These are phyloP conservation scores for Drusus annulatus DNA, from an alignment of 1,140 invertebrate genomes.

Conservation along the genomic window DNA sequence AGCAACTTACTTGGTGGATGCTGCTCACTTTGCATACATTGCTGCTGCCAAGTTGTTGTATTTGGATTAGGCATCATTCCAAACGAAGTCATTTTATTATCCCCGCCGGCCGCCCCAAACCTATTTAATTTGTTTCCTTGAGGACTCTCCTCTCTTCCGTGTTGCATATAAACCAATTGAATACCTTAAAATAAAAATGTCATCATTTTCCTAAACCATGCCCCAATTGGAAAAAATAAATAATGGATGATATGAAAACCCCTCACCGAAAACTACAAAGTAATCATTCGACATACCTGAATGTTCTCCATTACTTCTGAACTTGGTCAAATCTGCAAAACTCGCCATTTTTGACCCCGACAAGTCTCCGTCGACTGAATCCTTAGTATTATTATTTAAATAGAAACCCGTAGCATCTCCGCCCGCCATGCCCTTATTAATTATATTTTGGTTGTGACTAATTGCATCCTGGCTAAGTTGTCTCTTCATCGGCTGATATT, in stretches of 20 bases:
- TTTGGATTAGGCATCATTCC: conserved; percentile 74
- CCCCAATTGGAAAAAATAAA: neutral
- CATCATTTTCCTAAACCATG: neutral
- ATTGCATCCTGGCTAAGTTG: conserved; percentile 73
- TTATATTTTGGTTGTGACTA: conserved; percentile 72
- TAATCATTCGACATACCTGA: conserved; percentile 60
- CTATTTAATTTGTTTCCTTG: conserved; percentile 54
- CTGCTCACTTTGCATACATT: conserved; percentile 69
- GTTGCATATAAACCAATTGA: conserved; percentile 77
- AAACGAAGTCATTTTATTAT: conserved; percentile 74
- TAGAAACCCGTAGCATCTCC: conserved; percentile 67
- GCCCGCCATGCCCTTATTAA: conserved; percentile 67
- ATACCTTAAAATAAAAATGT: conserved; percentile 65
- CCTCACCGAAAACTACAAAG: neutral
- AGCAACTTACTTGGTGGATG: conserved; percentile 64
- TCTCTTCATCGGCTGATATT: conserved; percentile 65
- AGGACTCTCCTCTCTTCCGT: conserved; percentile 70
- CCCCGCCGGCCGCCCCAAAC: conserved; percentile 65
- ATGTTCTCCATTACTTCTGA: conserved; percentile 72
- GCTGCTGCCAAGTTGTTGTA: conserved; percentile 93
- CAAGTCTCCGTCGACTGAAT: conserved; percentile 69
- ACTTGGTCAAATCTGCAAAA: conserved; percentile 80
- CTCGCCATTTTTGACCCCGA: conserved; percentile 75
- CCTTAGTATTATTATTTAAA: conserved; percentile 71
- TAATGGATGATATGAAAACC: neutral